phyloP scores from a whole-genome alignment of 1,140 invertebrate genomes.

The Drosophila kurseongensis region DNA sequence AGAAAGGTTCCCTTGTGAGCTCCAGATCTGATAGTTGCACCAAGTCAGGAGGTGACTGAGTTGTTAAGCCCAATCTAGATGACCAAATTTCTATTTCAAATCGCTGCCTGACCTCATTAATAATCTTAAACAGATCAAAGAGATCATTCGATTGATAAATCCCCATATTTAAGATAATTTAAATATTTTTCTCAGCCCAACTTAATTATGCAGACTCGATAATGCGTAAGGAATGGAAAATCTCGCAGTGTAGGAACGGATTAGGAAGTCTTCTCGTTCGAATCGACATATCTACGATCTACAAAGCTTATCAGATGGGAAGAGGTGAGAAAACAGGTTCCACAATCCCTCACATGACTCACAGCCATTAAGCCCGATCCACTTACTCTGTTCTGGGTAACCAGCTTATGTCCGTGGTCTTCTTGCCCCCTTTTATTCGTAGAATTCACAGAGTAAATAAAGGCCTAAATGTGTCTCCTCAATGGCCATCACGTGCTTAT shows the following conservation, averaged over 20 bases:
- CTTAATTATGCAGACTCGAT: constrained; percentile 5
- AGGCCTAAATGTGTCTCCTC: constrained; percentile 49
- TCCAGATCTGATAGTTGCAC: neutral
- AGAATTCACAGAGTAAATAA: constrained; percentile 30
- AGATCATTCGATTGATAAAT: constrained; percentile 32
- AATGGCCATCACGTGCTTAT: constrained; percentile 69
- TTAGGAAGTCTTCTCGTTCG: constrained; percentile 63
- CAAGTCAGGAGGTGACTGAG: constrained; percentile 12
- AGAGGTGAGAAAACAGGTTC: constrained; percentile 46
- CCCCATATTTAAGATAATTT: constrained; percentile 18
- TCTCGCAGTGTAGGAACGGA: constrained; percentile 62
- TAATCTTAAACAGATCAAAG: constrained; percentile 31
- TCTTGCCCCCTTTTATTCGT: constrained; percentile 32
- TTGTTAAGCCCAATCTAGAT: constrained; percentile 6
- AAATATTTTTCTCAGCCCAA: constrained; percentile 27
- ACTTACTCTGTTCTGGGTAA: constrained; percentile 31
- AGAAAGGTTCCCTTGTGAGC: constrained; percentile 10
- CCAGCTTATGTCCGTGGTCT: constrained; percentile 30
- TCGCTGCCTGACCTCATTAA: constrained; percentile 3
- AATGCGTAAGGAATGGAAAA: constrained; percentile 41
- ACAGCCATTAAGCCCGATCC: constrained; percentile 28
- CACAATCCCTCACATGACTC: constrained; percentile 35
- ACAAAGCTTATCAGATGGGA: constrained; percentile 51
- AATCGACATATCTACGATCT: constrained; percentile 64
- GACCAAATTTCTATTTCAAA: constrained; percentile 3